phyloP scores from a whole-genome alignment of 2,113 vertebrate species.

The Crotalus viridis region DNA sequence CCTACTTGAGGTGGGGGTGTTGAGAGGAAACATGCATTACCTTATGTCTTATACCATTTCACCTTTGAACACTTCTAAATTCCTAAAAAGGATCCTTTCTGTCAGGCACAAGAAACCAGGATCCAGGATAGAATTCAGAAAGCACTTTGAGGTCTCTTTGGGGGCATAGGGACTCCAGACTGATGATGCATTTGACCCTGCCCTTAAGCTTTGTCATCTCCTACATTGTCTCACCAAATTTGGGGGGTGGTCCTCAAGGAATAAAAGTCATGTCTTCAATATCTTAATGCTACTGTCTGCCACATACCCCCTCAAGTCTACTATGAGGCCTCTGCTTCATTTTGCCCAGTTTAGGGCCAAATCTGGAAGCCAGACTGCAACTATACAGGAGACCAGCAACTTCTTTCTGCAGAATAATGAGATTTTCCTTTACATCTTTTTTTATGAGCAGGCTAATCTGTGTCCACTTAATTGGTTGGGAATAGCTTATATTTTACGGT shows the following conservation, averaged over 20 bases:
- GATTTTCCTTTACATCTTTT: neutral
- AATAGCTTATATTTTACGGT: neutral
- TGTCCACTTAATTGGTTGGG: neutral
- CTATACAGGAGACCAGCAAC: neutral
- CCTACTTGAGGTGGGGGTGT: neutral
- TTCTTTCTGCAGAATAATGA: neutral
- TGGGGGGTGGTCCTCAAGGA: neutral
- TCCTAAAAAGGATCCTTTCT: neutral
- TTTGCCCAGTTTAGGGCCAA: neutral
- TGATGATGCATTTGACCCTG: too few species aligned
- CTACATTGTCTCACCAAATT: neutral
- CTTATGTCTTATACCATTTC: neutral
- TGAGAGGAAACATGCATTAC: neutral
- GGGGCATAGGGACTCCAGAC: too few species aligned
- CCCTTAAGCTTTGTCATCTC: too few species aligned
- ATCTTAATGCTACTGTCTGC: neutral
- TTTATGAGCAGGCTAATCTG: neutral
- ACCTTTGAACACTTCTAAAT: neutral
- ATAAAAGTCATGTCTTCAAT: neutral
- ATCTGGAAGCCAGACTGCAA: neutral
- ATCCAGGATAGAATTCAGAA: too few species aligned
- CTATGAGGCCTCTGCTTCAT: neutral
- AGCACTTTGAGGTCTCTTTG: too few species aligned
- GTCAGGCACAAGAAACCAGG: too few species aligned
- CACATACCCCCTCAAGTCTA: neutral